Base-by-base conservation (phyloP, 2,797 vertebrate species). In the Otus scops region DNA sequence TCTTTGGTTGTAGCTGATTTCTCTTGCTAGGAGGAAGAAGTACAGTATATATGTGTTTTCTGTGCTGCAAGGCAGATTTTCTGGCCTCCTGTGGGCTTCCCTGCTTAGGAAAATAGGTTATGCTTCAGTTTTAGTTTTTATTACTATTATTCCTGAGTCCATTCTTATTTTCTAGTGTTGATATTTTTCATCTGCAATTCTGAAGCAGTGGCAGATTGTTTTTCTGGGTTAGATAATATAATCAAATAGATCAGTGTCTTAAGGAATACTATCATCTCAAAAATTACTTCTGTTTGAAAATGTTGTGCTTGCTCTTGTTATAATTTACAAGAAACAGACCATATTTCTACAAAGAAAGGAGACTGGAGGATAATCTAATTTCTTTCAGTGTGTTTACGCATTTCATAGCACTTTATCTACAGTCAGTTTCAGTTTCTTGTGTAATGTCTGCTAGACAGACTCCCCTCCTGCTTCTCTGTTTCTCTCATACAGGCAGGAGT, bases 181-280 rank as follows among this genome's bases (percentile, higher is more conserved):
- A 13, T 89, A 80, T 88, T 85, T 74, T 79, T 84, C n/a, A 76
- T 87, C 69, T 87, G n/a, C 45, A 65, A 47, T 91, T 95, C 50
- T 85, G 73, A 86, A 94, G 30, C 36, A 65, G 22, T 57, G 85
- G 47, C 15, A 95, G 65, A 73, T 64, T 93, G 64, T 7, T 96
- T 84, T 71, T 79, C 86, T 57, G 39, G 51, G 36, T 91, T 95
- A 81, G 86, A 88, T 85, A 87, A 78, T 57, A 70, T 61, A 92
- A 93, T 91, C 65, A 88, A 93, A 85, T 60, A 78, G 28, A 89
- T 93, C 83, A 85, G 12, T 68, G 45, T 94, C 86, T 89, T 91
- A 89, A 95, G 47, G 63, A 92, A 95, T 51, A 13, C 16, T 82
- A 71, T 77, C 2, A 88, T 85, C 63, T 90, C 36, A 86, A 80